A percentile compares a stretch with the other conserved stretches of the same genome.
Evolutionary conservation across 2,888 invertebrate genomes (phyloP).

Genomic region (Thera obeliscata): DNA sequence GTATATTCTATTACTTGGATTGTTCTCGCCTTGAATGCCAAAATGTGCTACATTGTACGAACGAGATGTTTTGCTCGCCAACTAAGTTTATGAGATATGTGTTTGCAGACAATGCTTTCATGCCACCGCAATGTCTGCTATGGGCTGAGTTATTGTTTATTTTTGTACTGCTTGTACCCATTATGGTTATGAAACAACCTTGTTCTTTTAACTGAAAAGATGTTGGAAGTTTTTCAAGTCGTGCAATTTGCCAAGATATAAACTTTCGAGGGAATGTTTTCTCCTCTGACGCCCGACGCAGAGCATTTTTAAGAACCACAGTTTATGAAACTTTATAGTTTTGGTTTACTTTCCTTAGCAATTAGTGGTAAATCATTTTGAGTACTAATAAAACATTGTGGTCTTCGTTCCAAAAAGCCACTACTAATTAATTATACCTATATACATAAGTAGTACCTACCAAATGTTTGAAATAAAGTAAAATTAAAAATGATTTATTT

Average conservation of each 20-base stretch:
- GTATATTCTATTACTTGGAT: constrained; percentile 78
- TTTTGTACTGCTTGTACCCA: constrained; percentile 56
- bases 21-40: constrained; percentile 80
- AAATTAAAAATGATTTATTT: too few species aligned
- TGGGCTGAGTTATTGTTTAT: constrained; percentile 67
- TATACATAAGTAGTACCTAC: too few species aligned
- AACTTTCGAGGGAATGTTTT: not conserved
- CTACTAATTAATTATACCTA: too few species aligned
- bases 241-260: constrained; percentile 16
- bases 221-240: constrained; percentile 25
- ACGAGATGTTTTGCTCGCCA: constrained; percentile 71
- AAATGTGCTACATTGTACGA: constrained; percentile 64
- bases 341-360: not conserved
- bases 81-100: constrained; percentile 79
- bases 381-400: too few species aligned
- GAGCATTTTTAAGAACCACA: not conserved
- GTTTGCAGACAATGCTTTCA: constrained; percentile 74
- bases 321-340: not conserved
- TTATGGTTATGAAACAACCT: constrained; percentile 41
- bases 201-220: constrained; percentile 31
- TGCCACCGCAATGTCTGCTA: constrained; percentile 62
- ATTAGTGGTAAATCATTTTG: not conserved
- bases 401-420: too few species aligned
- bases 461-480: too few species aligned
- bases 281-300: too few species aligned